phyloP scores from a whole-genome alignment of 2,888 invertebrate species.

The Lithophane leautieri region DNA sequence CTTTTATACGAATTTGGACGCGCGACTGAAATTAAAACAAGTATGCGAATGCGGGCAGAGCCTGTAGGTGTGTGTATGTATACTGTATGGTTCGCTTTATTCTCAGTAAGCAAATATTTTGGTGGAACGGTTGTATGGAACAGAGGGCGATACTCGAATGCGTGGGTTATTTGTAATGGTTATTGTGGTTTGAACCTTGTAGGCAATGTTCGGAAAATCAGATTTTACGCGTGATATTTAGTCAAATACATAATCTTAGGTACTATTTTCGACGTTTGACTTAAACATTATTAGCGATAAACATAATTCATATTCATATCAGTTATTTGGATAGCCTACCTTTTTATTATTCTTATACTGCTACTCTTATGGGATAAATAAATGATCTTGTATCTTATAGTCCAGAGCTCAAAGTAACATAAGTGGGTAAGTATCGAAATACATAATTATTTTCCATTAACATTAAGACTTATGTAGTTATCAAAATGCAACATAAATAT shows the following conservation, averaged over 20 bases:
- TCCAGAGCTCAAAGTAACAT: not conserved
- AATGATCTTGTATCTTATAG: not conserved
- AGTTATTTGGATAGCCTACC: not conserved
- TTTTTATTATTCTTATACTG: not conserved
- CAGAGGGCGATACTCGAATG: not conserved
- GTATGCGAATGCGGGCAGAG: conserved; percentile 44
- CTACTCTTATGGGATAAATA: not conserved
- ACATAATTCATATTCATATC: not conserved
- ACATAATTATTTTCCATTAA: not conserved
- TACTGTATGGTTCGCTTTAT: conserved; percentile 22
- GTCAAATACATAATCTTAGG: not conserved
- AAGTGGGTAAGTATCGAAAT: not conserved
- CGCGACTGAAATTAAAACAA: conserved; percentile 48
- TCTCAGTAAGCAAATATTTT: conserved; percentile 40
- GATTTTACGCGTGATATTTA: not conserved
- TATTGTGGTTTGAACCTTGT: not conserved
- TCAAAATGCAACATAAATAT: not conserved
- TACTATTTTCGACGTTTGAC: not conserved
- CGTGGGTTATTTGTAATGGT: conserved; percentile 3
- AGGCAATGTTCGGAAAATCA: not conserved
- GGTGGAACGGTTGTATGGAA: conserved; percentile 12
- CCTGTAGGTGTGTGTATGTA: conserved; percentile 2
- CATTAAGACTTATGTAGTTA: not conserved
- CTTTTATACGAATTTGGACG: conserved; percentile 25
- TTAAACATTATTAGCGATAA: not conserved